Conservation (phyloP, 2,113 vertebrate genomes). For the Eulacestoma nigropectus region DNA sequence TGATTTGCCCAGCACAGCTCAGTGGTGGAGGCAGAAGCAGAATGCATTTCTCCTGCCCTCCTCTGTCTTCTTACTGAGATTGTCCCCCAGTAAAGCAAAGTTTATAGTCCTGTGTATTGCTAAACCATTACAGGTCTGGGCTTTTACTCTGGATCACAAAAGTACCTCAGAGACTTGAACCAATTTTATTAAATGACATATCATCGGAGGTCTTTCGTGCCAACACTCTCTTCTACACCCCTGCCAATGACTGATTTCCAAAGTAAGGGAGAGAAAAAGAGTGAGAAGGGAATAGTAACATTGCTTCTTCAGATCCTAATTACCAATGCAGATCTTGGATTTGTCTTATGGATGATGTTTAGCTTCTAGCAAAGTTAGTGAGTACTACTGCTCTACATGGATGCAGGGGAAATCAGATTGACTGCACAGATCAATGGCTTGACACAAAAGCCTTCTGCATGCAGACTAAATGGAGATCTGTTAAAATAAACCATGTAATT, state of each 20-base stretch:
- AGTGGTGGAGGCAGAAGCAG: background rate
- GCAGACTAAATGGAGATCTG: background rate
- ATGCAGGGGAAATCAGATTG: background rate
- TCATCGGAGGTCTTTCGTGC: background rate
- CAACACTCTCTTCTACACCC: background rate
- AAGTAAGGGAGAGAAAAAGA: background rate
- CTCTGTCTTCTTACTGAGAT: background rate
- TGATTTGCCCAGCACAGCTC: background rate
- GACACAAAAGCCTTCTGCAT: background rate
- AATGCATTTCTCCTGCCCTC: background rate
- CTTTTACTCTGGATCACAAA: background rate
- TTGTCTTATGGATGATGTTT: background rate
- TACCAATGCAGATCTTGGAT: slow-evolving; percentile 6
- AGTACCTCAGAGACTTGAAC: background rate
- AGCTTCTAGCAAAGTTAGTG: slow-evolving; percentile 16
- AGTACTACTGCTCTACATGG: background rate
- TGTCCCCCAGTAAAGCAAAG: background rate
- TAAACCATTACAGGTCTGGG: background rate
- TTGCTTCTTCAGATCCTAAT: background rate
- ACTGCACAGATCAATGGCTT: slow-evolving; percentile 12
- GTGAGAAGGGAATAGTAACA: background rate
- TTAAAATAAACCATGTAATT: background rate
- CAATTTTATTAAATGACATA: background rate
- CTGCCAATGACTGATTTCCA: background rate
- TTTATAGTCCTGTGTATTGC: background rate